Evolutionary conservation across 2,797 vertebrate species (phyloP).

Genomic region (Sternotherus odoratus): DNA sequence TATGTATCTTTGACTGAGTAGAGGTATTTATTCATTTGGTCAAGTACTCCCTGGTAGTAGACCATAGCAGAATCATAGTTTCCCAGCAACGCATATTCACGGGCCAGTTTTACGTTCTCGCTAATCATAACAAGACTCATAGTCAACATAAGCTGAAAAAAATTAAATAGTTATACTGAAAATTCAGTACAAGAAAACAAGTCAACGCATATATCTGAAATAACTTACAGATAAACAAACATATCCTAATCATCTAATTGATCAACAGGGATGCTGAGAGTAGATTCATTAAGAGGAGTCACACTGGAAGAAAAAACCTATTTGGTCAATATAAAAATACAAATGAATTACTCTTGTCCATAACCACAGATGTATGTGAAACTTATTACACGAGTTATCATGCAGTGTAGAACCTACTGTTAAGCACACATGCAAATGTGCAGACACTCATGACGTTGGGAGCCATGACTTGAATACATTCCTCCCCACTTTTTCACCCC

Average conservation of each 20-base stretch:
- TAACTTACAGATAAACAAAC: not conserved
- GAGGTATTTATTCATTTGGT: conserved; percentile 93
- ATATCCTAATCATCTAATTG: not conserved
- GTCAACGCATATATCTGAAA: not conserved
- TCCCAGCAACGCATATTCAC: conserved; percentile 96
- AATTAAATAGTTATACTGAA: not conserved
- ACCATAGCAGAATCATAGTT: conserved; percentile 96
- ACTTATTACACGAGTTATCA: not conserved
- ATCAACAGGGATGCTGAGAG: not conserved
- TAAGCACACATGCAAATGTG: not conserved
- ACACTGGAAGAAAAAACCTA: not conserved
- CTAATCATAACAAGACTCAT: conserved; percentile 97
- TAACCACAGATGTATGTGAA: not conserved
- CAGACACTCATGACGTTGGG: not conserved
- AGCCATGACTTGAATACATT: not conserved
- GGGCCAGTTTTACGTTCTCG: conserved; percentile 96
- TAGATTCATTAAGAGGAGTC: not conserved
- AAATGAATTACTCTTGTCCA: not conserved
- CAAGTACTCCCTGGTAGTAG: conserved; percentile 94
- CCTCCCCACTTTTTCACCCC: not conserved
- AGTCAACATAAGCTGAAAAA: conserved; percentile 77
- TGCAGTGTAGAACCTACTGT: not conserved
- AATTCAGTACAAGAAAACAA: not conserved
- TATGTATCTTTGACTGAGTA: conserved; percentile 88
- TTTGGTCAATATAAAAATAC: not conserved